A percentile compares a stretch with the other conserved stretches of the same genome.
Conservation (phyloP, 2,888 invertebrate species). For the Matsumyia berberina region DNA sequence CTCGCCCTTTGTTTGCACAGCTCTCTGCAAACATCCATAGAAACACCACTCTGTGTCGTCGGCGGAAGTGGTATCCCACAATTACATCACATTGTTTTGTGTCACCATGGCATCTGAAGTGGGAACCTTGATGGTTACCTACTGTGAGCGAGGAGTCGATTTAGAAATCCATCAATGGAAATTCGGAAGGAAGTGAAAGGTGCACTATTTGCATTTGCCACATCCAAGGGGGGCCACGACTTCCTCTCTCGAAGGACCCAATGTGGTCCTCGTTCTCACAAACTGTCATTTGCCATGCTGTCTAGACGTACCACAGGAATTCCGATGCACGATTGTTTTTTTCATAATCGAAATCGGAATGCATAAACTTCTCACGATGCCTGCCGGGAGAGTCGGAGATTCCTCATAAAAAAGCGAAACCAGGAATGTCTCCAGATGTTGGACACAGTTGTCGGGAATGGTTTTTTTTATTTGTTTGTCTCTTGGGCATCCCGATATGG, state of each 20-base stretch:
- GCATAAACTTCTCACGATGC: slow-evolving; percentile 69
- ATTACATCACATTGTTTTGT: slow-evolving; percentile 12
- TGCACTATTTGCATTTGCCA: slow-evolving; percentile 56
- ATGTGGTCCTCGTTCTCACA: slow-evolving; percentile 59
- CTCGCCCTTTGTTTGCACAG: slow-evolving; percentile 58
- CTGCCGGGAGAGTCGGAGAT: slow-evolving; percentile 15
- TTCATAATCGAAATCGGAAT: slow-evolving; percentile 70
- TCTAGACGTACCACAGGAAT: slow-evolving; percentile 70
- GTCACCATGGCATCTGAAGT: slow-evolving; percentile 44
- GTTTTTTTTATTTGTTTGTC: slow-evolving; percentile 35
- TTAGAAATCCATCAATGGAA: slow-evolving; percentile 43
- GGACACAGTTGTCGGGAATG: slow-evolving; percentile 46
- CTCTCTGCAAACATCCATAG: slow-evolving; percentile 36
- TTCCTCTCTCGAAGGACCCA: slow-evolving; percentile 54
- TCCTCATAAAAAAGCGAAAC: slow-evolving; percentile 34
- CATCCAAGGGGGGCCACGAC: slow-evolving; percentile 18
- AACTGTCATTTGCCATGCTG: slow-evolving; percentile 65
- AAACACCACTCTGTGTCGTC: slow-evolving; percentile 14
- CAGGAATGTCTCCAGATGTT: slow-evolving; percentile 72
- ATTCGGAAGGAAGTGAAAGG: slow-evolving; percentile 69
- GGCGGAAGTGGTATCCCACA: slow-evolving; percentile 60
- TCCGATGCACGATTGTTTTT: slow-evolving; percentile 52
- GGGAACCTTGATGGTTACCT: slow-evolving; percentile 16
- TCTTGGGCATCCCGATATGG: slow-evolving; percentile 36
- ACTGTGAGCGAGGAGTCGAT: slow-evolving; percentile 4